phyloP scores from a whole-genome alignment of 2,888 invertebrate genomes.

The Pediacus dermestoides region DNA sequence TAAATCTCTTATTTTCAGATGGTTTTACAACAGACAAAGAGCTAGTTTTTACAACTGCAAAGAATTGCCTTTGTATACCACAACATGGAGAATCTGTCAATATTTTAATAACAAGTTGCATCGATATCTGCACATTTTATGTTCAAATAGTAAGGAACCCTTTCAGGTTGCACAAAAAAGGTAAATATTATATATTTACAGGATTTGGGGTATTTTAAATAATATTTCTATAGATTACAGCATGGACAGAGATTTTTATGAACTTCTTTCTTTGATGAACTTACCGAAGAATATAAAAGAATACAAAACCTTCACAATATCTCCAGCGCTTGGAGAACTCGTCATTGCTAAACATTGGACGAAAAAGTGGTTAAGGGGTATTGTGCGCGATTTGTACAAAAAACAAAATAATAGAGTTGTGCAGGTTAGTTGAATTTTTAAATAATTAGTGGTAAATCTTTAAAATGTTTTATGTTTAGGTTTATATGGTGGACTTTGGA shows the following conservation, averaged over 20 bases:
- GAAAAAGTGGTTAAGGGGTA: slow-evolving; percentile 31
- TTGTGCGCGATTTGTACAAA: slow-evolving; percentile 20
- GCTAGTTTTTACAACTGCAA: slow-evolving; percentile 22
- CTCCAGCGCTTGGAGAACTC: slow-evolving; percentile 34
- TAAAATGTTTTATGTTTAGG: slow-evolving; percentile 16
- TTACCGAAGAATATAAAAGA: slow-evolving; percentile 18
- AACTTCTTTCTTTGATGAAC: slow-evolving; percentile 26
- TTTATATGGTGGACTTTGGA: slow-evolving; percentile 36
- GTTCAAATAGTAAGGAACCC: slow-evolving; percentile 26
- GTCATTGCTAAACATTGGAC: slow-evolving; percentile 29
- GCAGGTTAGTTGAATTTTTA: no score
- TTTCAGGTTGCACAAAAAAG: slow-evolving; percentile 11
- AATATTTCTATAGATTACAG: slow-evolving; percentile 16
- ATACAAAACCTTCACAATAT: slow-evolving; percentile 29
- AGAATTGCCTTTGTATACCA: slow-evolving; percentile 25
- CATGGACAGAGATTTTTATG: slow-evolving; percentile 23
- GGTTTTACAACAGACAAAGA: slow-evolving; percentile 37
- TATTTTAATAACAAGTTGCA: slow-evolving; percentile 31
- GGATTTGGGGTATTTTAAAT: slow-evolving; percentile 5
- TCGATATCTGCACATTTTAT: slow-evolving; percentile 28
- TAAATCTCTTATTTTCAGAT: slow-evolving; percentile 28
- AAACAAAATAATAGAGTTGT: slow-evolving; percentile 14
- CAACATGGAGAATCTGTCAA: slow-evolving; percentile 17
- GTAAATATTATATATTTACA: slow-evolving; percentile 16
- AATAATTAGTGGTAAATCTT: not conserved